Evolutionary conservation across 2,888 invertebrate species (phyloP).

Genomic region (Strigamia crassipes): DNA sequence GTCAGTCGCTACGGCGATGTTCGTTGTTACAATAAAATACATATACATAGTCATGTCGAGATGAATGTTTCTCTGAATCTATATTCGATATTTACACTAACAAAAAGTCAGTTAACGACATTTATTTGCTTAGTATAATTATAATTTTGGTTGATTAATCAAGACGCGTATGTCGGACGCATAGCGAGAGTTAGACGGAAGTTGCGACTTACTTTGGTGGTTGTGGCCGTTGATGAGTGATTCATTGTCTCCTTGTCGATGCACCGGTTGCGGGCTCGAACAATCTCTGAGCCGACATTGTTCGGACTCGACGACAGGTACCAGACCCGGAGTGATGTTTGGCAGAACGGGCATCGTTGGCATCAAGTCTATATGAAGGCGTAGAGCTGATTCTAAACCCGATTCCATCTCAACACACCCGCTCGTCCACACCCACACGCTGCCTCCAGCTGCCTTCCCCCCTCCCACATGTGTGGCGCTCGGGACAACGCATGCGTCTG

Average conservation of each 20-base stretch:
- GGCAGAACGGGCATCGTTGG: not conserved
- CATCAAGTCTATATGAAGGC: constrained; percentile 1
- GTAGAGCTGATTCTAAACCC: constrained; percentile 10
- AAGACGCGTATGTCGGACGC: too few relatives aligned
- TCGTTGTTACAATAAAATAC: too few relatives aligned
- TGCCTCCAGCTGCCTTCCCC: constrained; percentile 10
- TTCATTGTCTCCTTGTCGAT: not conserved
- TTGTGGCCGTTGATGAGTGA: not conserved
- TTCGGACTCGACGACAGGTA: constrained; percentile 3
- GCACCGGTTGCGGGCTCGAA: not conserved
- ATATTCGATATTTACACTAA: too few relatives aligned
- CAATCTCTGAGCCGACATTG: not conserved
- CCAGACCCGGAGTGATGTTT: not conserved
- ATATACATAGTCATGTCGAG: too few relatives aligned
- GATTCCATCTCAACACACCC: not conserved
- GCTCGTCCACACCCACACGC: constrained; percentile 3
- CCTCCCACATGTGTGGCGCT: not conserved
- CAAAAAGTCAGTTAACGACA: too few relatives aligned
- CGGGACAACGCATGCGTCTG: not conserved
- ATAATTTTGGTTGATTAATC: too few relatives aligned
- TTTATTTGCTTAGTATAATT: too few relatives aligned
- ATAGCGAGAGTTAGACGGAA: too few relatives aligned
- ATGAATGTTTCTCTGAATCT: too few relatives aligned
- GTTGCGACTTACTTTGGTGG: not conserved
- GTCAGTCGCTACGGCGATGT: too few relatives aligned